Evolutionary conservation across 2,797 vertebrate species (phyloP).

Genomic region (Cynopterus sphinx): DNA sequence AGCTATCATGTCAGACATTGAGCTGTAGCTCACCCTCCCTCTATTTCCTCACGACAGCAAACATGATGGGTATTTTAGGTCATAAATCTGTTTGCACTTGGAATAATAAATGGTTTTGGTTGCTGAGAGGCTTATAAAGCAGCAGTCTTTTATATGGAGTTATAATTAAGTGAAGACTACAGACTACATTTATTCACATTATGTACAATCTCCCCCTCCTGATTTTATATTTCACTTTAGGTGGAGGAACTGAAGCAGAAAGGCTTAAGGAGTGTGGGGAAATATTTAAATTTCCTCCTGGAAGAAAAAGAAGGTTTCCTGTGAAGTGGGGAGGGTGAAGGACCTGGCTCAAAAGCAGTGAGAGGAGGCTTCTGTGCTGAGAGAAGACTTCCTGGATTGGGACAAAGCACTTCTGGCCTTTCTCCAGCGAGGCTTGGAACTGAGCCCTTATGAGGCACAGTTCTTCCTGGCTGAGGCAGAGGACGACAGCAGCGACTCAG

Average conservation of each 20-base stretch:
- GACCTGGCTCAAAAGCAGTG: neutral
- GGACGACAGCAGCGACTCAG: neutral
- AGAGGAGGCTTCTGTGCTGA: neutral
- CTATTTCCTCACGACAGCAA: neutral
- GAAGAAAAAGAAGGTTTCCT: neutral
- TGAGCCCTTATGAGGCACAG: neutral
- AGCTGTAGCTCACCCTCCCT: neutral
- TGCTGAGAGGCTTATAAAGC: neutral
- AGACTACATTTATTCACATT: neutral
- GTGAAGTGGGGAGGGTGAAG: neutral
- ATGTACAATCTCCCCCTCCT: neutral
- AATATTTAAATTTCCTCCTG: neutral
- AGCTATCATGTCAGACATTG: neutral
- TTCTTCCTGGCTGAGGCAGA: neutral
- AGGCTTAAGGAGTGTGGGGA: neutral
- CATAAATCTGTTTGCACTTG: constrained; percentile 22
- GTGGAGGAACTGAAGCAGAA: neutral
- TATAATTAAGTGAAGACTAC: neutral
- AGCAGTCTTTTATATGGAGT: neutral
- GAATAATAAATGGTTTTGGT: neutral
- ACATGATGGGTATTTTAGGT: neutral
- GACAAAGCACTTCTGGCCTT: neutral
- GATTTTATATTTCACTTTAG: neutral
- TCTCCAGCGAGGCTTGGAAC: neutral
- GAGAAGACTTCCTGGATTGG: neutral